phyloP scores from a whole-genome alignment of 2,113 vertebrate genomes.

The Oreochromis tanganicae region DNA sequence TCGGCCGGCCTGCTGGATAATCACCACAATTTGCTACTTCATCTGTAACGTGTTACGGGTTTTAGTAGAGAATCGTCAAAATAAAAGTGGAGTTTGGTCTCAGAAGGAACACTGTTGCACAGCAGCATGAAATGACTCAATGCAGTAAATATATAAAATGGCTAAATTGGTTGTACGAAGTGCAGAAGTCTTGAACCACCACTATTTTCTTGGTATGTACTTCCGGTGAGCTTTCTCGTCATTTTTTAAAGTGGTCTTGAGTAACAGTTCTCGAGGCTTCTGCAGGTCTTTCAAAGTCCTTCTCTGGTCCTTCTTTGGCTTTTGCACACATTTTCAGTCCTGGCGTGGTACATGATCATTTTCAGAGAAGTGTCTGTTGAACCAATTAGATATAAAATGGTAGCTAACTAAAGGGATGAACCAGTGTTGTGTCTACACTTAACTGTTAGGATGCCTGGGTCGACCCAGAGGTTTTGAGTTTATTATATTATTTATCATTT shows the following conservation, averaged over 20 bases:
- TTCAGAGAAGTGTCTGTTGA: not conserved
- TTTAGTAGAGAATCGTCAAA: not conserved
- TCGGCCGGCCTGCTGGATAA: constrained; percentile 5
- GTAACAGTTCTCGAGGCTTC: rapidly evolving
- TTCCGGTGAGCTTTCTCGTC: not conserved
- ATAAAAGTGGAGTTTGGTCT: not conserved
- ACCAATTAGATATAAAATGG: not conserved
- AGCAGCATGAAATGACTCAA: rapidly evolving
- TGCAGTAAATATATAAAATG: not conserved
- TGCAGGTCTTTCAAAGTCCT: no score
- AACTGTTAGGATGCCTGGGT: no score
- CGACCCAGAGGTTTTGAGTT: no score
- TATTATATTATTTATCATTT: no score
- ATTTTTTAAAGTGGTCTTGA: not conserved
- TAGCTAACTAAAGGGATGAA: not conserved
- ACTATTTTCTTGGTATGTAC: not conserved
- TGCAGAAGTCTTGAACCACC: not conserved
- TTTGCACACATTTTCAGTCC: not conserved
- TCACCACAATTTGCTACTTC: constrained; percentile 33
- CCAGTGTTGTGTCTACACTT: no score
- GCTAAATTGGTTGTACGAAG: not conserved
- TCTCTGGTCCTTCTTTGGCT: not conserved
- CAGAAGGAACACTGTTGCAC: not conserved
- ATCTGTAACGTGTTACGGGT: constrained; percentile 20
- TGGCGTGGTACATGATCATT: not conserved